Evolutionary conservation across 2,888 invertebrate species (phyloP).

Genomic region (Onchidella celtica): DNA sequence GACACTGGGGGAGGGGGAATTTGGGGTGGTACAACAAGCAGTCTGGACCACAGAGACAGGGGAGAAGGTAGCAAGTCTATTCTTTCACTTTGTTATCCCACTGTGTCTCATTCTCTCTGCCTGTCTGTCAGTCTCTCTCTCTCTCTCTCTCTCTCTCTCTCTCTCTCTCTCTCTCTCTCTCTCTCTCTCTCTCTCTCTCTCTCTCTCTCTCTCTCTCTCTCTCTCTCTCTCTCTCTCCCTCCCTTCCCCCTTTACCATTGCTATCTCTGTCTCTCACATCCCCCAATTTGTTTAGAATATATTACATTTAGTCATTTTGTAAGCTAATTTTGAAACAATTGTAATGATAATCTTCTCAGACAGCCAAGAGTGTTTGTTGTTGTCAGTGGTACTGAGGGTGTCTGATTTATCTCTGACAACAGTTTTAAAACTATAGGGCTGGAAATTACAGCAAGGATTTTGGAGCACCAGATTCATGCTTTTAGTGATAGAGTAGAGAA

Average conservation of each 20-base stretch:
- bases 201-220: slow-evolving; percentile 16
- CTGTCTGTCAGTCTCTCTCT: no score
- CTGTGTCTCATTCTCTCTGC: background rate
- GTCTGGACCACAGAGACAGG: slow-evolving; percentile 95
- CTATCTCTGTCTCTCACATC: background rate
- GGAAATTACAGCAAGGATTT: no score
- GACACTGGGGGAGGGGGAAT: slow-evolving; percentile 97
- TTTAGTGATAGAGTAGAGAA: no score
- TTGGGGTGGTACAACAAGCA: slow-evolving; percentile 98
- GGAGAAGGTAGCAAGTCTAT: slow-evolving; percentile 85
- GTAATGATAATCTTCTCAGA: no score
- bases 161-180: background rate
- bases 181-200: background rate
- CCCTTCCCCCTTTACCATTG: background rate
- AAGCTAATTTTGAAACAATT: no score
- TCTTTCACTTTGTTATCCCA: background rate
- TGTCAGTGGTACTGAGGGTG: no score
- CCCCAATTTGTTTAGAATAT: no score
- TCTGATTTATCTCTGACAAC: no score
- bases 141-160: background rate
- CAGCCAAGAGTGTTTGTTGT: no score
- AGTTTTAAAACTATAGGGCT: no score
- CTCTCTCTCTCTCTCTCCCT: background rate
- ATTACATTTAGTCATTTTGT: no score
- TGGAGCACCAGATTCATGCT: no score